Conservation (phyloP, 2,888 invertebrate species). For the Beris chalybata region DNA sequence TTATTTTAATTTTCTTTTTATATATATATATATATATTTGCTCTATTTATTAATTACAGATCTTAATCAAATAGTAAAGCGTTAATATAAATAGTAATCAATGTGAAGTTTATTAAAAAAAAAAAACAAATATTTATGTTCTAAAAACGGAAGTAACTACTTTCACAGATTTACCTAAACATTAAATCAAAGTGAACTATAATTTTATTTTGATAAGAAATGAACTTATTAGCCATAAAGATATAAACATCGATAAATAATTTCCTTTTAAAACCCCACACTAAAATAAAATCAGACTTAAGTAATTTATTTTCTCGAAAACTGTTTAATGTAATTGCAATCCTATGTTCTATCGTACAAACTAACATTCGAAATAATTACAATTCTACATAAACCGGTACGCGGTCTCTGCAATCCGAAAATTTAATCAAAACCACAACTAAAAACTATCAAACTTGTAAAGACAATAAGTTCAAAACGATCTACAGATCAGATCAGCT, state of each 20-base stretch:
- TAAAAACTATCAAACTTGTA: not conserved
- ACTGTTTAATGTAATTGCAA: no score
- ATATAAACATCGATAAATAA: no score
- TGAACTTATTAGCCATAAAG: conserved; percentile 28
- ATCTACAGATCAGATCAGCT: no score
- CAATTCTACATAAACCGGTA: not conserved
- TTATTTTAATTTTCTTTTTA: conserved; percentile 11
- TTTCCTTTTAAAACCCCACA: no score
- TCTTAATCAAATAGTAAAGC: conserved; percentile 17
- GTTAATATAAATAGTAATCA: conserved; percentile 21
- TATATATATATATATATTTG: conserved; percentile 14
- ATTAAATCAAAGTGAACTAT: conserved; percentile 11
- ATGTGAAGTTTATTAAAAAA: conserved; percentile 22
- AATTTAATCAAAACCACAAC: conserved; percentile 12
- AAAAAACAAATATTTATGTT: conserved; percentile 26
- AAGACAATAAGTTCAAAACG: not conserved
- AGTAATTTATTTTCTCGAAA: no score
- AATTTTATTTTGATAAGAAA: conserved; percentile 18
- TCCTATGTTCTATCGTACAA: conserved; percentile 29
- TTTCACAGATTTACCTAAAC: conserved; percentile 20
- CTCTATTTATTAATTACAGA: conserved; percentile 22
- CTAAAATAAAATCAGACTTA: no score
- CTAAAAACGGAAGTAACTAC: conserved; percentile 12
- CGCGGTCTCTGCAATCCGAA: conserved; percentile 8
- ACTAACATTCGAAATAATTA: conserved; percentile 11